Evolutionary conservation across 1,140 invertebrate genomes (phyloP).

Genomic region (Drosophila hydei): DNA sequence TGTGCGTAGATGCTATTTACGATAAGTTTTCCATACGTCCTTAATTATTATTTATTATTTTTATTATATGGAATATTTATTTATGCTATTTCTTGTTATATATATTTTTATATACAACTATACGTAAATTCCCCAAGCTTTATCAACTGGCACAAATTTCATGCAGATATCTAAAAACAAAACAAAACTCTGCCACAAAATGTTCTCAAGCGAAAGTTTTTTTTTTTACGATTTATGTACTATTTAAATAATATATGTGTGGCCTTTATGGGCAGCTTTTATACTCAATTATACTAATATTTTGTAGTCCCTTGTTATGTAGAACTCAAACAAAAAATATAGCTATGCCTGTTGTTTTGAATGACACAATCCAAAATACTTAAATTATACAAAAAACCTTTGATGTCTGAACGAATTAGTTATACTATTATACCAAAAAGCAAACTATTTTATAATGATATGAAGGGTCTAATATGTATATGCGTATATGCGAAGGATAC

Average conservation of each 20-base stretch:
- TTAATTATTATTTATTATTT: slow-evolving; percentile 13
- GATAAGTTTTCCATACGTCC: slow-evolving; percentile 20
- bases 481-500: slow-evolving; percentile 1
- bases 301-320: slow-evolving; percentile 40
- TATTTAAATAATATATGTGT: slow-evolving; percentile 19
- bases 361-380: slow-evolving; percentile 6
- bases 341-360: slow-evolving; percentile 14
- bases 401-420: slow-evolving; percentile 44
- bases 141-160: slow-evolving; percentile 10
- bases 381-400: neutral
- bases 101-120: slow-evolving; percentile 24
- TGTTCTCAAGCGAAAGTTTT: slow-evolving; percentile 58
- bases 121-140: slow-evolving; percentile 12
- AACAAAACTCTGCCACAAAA: slow-evolving; percentile 24
- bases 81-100: slow-evolving; percentile 36
- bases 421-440: slow-evolving; percentile 57
- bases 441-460: slow-evolving; percentile 29
- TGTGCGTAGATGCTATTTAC: slow-evolving; percentile 44
- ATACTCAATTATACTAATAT: slow-evolving; percentile 34
- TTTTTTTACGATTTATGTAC: slow-evolving; percentile 32
- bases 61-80: slow-evolving; percentile 50
- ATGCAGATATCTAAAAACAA: neutral
- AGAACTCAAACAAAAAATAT: neutral
- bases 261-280: slow-evolving; percentile 43
- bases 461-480: slow-evolving; percentile 8